A percentile compares a stretch with the other conserved stretches of the same genome.
Evolutionary conservation across 2,113 vertebrate species (phyloP).

Genomic region (Zosterops japonicus): DNA sequence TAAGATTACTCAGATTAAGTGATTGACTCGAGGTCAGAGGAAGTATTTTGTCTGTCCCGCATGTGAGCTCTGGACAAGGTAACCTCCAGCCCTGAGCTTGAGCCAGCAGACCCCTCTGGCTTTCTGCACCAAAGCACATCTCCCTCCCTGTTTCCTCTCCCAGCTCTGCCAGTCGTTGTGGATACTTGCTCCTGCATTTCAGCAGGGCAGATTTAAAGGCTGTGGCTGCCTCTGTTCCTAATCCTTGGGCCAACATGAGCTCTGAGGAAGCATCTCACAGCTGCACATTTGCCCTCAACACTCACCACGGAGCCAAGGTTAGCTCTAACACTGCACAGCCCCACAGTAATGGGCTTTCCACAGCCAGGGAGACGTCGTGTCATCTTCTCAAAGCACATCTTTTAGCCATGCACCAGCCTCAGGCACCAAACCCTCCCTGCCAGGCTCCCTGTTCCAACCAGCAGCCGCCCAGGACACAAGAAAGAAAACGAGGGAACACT

Average conservation of each 20-base stretch:
- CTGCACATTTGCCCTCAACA: not conserved
- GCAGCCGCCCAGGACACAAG: not conserved
- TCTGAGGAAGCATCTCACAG: not conserved
- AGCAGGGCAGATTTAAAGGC: not conserved
- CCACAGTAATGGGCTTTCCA: not conserved
- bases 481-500: not conserved
- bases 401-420: not conserved
- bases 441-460: not conserved
- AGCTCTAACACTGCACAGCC: not conserved
- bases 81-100: not conserved
- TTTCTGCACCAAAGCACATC: not conserved
- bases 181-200: not conserved
- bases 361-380: not conserved
- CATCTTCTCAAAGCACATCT: not conserved
- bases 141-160: not conserved
- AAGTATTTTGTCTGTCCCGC: not conserved
- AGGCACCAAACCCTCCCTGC: not conserved
- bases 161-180: not conserved
- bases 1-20: constrained; percentile 56
- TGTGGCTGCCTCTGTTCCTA: not conserved
- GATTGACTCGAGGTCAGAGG: constrained; percentile 29
- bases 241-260: fast-evolving
- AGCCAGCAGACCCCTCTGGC: not conserved
- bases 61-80: not conserved
- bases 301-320: not conserved